Base-by-base conservation (phyloP, 2,797 vertebrate species). In the Balearica regulorum region DNA sequence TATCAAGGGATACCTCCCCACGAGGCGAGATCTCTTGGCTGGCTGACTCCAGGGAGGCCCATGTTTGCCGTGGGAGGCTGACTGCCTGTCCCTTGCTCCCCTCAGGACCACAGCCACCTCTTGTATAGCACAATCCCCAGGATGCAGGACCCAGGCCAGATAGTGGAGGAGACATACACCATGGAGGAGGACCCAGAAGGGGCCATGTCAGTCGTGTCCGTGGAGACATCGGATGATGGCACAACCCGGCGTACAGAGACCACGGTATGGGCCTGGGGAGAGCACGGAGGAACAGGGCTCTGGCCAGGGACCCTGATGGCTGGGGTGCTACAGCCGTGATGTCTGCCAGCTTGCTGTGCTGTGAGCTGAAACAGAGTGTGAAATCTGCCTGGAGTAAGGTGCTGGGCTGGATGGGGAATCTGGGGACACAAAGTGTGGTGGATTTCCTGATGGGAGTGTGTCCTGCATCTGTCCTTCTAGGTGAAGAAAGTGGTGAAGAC, bases 401-500 rank as follows among this genome's bases (percentile, higher is more conserved):
- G 43, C 68, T 11, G 60, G 76, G 28, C 37, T 75, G 43, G 35
- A 51, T 46, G 33, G 44, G 53, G 29, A 29, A 5, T 39, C 24
- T 0, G 1, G 16, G 49, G 24, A 8, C 0, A 0, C 9, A 11
- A n/a, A 16, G 1, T 3, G 3, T 5, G 39, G 11, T 24, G 43
- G 5, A 13, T 39, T 76, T 64, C 55, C 86, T 73, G 16, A 77
- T 4, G 26, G 8, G 24, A 41, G 4, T 1, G 0, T 72, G 43
- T 29, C 31, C 33, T 48, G 62, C 11, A 1, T 58, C 81, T 3
- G 5, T 78, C 39, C 46, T n/a, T 84, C 15, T 89, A 99, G 99
- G 99, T 99, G 62, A 99, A 99, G 98, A 99, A 99, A 93, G 98
- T 99, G 39, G 98, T 99, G 54, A 99, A 99, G 98, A 99, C 99